phyloP scores from a whole-genome alignment of 2,113 vertebrate genomes.

The Phalacrocorax aristotelis region DNA sequence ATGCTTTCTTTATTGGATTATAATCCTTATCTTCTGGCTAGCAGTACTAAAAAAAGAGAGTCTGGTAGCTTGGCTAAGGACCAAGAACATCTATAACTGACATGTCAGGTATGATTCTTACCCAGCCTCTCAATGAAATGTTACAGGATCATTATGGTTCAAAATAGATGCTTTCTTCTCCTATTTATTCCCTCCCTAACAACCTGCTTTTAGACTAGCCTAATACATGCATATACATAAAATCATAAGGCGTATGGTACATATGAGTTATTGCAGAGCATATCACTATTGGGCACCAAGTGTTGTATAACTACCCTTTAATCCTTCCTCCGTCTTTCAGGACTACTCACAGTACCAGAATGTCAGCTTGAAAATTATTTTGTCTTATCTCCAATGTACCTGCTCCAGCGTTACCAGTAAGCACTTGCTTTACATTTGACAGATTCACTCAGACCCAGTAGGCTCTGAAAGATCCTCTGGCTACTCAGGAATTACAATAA shows the following conservation, averaged over 20 bases:
- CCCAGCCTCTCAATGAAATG: not conserved
- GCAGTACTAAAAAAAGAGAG: not conserved
- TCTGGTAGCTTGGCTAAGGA: not conserved
- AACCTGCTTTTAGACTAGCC: not conserved
- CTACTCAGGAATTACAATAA: constrained; percentile 70
- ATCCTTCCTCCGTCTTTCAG: not conserved
- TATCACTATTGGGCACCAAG: not conserved
- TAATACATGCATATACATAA: not conserved
- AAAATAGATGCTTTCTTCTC: not conserved
- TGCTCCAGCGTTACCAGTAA: not conserved
- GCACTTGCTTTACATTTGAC: not conserved
- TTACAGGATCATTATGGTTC: not conserved
- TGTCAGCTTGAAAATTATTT: not conserved
- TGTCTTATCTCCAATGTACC: not conserved
- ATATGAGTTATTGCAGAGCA: not conserved
- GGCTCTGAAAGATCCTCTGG: constrained; percentile 77
- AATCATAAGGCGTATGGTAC: not conserved
- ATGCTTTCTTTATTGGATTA: not conserved
- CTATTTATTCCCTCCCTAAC: not conserved
- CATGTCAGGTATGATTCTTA: not conserved
- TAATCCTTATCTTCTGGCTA: not conserved
- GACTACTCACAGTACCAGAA: not conserved
- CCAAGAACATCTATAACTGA: not conserved
- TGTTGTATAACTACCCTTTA: not conserved
- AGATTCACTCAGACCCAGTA: constrained; percentile 70